A percentile compares a stretch with the other conserved stretches of the same genome.
These are phyloP conservation scores for Propithecus coquereli DNA, from an alignment of 2,113 vertebrate species.

Conservation along the genomic window DNA sequence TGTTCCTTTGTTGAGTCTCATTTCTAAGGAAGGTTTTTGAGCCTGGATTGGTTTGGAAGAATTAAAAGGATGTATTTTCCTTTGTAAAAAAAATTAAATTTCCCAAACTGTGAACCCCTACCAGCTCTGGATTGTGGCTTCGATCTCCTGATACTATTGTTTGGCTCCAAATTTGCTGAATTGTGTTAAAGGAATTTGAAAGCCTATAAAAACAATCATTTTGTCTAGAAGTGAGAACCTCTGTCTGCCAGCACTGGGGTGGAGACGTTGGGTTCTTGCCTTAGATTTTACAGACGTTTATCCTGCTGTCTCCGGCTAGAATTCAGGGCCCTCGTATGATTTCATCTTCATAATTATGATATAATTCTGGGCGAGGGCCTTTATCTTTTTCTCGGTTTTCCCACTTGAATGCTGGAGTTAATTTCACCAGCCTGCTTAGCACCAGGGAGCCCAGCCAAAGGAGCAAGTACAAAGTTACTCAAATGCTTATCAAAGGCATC, in stretches of 20 bases:
- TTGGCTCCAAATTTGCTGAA: slow-evolving; percentile 60
- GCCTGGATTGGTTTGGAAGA: background rate
- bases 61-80: slow-evolving; percentile 24
- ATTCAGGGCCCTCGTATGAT: background rate
- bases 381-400: slow-evolving; percentile 28
- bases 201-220: slow-evolving; percentile 54
- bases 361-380: slow-evolving; percentile 6
- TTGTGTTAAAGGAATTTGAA: slow-evolving; percentile 51
- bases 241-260: slow-evolving; percentile 50
- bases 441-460: background rate
- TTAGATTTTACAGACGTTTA: background rate
- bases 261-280: slow-evolving; percentile 14
- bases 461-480: background rate
- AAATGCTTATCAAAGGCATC: background rate
- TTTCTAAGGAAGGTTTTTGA: slow-evolving; percentile 24
- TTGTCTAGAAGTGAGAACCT: slow-evolving; percentile 40
- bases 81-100: background rate
- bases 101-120: background rate
- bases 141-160: slow-evolving; percentile 12
- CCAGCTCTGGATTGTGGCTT: background rate
- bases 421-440: background rate
- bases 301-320: background rate
- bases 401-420: background rate
- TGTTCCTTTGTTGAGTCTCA: background rate
- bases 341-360: slow-evolving; percentile 34